A percentile compares a stretch with the other conserved stretches of the same genome.
Evolutionary conservation across 2,888 invertebrate species (phyloP).

Genomic region (Dastarcus helophoroides): DNA sequence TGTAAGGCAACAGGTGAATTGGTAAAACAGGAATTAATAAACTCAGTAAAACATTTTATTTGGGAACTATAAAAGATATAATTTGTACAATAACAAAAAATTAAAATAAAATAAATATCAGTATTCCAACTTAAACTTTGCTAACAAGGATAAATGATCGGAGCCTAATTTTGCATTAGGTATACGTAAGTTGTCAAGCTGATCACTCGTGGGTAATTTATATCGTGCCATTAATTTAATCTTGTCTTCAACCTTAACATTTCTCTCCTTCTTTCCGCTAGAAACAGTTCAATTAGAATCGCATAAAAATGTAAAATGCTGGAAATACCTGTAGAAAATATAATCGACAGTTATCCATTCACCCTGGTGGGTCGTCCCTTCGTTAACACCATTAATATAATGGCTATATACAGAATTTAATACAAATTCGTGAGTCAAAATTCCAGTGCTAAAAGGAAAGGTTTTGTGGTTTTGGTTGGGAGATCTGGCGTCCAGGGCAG

Average conservation of each 20-base stretch:
- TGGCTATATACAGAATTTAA: conserved; percentile 60
- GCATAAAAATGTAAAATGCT: conserved; percentile 2
- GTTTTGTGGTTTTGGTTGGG: too few species aligned
- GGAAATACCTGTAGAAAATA: conserved; percentile 65
- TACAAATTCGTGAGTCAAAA: conserved; percentile 52
- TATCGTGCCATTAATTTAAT: conserved; percentile 51
- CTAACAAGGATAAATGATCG: conserved; percentile 75
- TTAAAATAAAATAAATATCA: conserved; percentile 16
- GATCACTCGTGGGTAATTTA: conserved; percentile 47
- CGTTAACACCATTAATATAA: conserved; percentile 33
- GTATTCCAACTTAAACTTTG: conserved; percentile 50
- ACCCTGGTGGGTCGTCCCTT: conserved; percentile 68
- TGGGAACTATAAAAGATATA: too few species aligned
- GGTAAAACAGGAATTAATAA: too few species aligned
- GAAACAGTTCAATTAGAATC: conserved; percentile 13
- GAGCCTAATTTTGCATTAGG: conserved; percentile 69
- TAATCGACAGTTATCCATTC: conserved; percentile 79
- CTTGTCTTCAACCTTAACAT: conserved; percentile 33
- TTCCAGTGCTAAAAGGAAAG: conserved; percentile 54
- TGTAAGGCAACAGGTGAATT: too few species aligned
- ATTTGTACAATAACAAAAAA: too few species aligned
- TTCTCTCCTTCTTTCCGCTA: conserved; percentile 20
- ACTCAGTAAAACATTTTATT: too few species aligned
- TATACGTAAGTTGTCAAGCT: conserved; percentile 43
- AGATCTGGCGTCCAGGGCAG: too few species aligned